phyloP scores from a whole-genome alignment of 2,888 invertebrate species.

The Aspidiotus rigidus region DNA sequence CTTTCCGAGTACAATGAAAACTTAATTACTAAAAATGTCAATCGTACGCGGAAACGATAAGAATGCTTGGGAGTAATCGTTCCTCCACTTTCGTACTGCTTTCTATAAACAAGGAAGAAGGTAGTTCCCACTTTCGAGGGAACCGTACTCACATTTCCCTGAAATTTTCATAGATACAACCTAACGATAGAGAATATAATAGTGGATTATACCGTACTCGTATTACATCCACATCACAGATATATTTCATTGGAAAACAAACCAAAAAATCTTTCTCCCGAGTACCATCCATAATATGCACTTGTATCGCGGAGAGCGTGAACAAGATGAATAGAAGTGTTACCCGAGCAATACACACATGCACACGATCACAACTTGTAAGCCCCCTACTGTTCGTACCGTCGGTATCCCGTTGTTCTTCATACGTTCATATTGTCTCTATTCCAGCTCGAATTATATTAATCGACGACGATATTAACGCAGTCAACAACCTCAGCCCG shows the following conservation, averaged over 20 bases:
- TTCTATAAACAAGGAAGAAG: no score
- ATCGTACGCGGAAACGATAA: no score
- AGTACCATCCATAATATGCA: background rate
- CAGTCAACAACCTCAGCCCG: constrained; percentile 28
- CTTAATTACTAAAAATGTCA: no score
- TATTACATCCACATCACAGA: no score
- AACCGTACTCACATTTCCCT: no score
- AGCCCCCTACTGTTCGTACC: constrained; percentile 31
- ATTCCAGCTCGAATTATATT: constrained; percentile 30
- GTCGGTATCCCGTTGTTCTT: constrained; percentile 31
- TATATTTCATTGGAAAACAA: background rate
- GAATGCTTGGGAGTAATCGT: no score
- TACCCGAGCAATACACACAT: constrained; percentile 23
- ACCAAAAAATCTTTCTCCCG: background rate
- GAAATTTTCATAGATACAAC: no score
- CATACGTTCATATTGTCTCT: constrained; percentile 32
- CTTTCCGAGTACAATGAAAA: no score
- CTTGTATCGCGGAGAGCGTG: constrained; percentile 14
- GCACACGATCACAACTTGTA: constrained; percentile 13
- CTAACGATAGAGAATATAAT: no score
- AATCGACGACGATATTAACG: constrained; percentile 32
- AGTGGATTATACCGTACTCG: no score
- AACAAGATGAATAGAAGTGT: constrained; percentile 33
- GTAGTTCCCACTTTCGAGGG: no score
- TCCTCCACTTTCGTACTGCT: no score